Conservation (phyloP, 2,888 invertebrate species). For the Phortica magna region DNA sequence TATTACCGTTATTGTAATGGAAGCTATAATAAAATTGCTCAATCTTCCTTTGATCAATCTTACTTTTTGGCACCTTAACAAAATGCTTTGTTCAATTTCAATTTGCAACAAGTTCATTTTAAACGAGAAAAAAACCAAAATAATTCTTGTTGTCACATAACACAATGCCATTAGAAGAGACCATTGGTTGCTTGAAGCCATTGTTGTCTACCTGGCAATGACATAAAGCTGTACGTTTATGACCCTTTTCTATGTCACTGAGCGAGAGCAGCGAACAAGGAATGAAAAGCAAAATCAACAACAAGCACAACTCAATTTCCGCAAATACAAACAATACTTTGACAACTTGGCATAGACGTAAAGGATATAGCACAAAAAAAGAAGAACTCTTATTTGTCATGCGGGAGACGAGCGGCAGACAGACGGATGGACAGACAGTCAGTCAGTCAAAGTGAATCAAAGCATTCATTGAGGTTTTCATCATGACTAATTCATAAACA, state of each 20-base stretch:
- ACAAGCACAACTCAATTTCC: background rate
- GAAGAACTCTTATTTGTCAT: background rate
- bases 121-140: too few relatives aligned
- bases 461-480: background rate
- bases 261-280: background rate
- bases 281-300: background rate
- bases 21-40: too few relatives aligned
- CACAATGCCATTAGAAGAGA: too few relatives aligned
- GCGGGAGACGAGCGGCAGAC: background rate
- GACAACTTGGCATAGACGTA: background rate
- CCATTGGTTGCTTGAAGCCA: too few relatives aligned
- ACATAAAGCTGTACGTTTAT: background rate
- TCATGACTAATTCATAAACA: slow-evolving; percentile 27
- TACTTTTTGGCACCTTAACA: too few relatives aligned
- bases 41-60: too few relatives aligned
- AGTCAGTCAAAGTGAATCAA: background rate
- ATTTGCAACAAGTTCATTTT: too few relatives aligned
- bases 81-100: too few relatives aligned
- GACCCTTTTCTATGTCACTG: background rate
- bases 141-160: too few relatives aligned
- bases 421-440: background rate
- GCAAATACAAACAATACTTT: background rate
- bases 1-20: too few relatives aligned
- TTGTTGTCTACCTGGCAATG: too few relatives aligned
- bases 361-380: background rate